Conservation (phyloP, 2,113 vertebrate genomes). For the Atrichornis clamosus region DNA sequence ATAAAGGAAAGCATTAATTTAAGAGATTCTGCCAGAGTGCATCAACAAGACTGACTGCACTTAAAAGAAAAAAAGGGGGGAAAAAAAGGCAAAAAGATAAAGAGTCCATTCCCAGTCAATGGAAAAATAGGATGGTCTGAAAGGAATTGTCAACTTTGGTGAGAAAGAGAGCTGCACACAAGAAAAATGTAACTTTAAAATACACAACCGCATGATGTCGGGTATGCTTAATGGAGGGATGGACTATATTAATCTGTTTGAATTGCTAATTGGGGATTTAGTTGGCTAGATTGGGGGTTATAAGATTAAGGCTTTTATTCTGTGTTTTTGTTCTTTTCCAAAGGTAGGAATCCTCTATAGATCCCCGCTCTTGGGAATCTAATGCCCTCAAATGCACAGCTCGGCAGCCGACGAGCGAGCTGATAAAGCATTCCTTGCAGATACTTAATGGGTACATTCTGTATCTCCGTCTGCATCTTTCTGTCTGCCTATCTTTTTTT, state of each 20-base stretch:
- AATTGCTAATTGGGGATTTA: slow-evolving; percentile 66
- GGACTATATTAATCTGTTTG: slow-evolving; percentile 51
- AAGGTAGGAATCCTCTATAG: slow-evolving; percentile 52
- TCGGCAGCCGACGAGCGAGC: slow-evolving; percentile 2
- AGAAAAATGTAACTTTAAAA: slow-evolving; percentile 42
- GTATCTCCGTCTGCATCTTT: slow-evolving; percentile 18
- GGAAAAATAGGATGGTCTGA: slow-evolving; percentile 34
- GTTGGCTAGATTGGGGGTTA: slow-evolving; percentile 33
- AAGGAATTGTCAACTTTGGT: slow-evolving; percentile 29
- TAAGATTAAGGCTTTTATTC: slow-evolving; percentile 64
- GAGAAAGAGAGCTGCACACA: slow-evolving; percentile 24
- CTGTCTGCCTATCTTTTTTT: slow-evolving; percentile 23
- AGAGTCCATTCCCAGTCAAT: background rate
- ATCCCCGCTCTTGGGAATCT: slow-evolving; percentile 20
- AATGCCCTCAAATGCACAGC: slow-evolving; percentile 14
- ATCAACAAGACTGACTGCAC: background rate
- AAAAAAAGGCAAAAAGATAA: background rate
- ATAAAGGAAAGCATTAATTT: background rate
- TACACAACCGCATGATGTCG: background rate
- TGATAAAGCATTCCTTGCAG: slow-evolving; percentile 37
- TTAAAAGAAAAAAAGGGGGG: background rate
- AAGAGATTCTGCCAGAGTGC: background rate
- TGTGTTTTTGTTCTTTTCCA: slow-evolving; percentile 61
- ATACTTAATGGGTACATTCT: slow-evolving; percentile 1
- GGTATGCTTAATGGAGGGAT: slow-evolving; percentile 26